A percentile compares a stretch with the other conserved stretches of the same genome.
These are phyloP conservation scores for Mus spretus DNA, from an alignment of 2,797 vertebrate genomes.

Conservation along the genomic window DNA sequence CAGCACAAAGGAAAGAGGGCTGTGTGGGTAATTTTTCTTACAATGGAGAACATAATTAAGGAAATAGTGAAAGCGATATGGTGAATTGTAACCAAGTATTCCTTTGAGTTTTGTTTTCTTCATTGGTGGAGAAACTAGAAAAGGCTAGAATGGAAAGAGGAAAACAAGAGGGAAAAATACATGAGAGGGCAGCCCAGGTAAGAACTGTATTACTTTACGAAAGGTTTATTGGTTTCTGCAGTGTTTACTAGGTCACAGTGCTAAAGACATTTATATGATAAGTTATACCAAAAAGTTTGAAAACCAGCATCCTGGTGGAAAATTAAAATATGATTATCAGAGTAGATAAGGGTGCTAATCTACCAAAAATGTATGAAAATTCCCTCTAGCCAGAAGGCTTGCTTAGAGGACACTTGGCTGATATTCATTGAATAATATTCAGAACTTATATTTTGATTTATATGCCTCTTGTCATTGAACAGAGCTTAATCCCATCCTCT, in stretches of 20 bases:
- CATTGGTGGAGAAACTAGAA: not conserved
- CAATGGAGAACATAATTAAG: not conserved
- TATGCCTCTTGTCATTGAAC: constrained; percentile 27
- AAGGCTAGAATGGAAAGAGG: not conserved
- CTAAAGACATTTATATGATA: constrained; percentile 31
- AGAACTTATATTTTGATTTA: constrained; percentile 55
- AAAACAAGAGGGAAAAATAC: constrained; percentile 3
- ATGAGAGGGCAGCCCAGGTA: not conserved
- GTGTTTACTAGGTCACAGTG: constrained; percentile 15
- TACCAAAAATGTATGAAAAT: constrained; percentile 54
- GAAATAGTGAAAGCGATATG: not conserved
- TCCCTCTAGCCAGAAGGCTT: not conserved
- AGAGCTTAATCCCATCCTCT: constrained; percentile 27
- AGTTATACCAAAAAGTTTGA: constrained; percentile 27
- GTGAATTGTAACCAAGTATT: not conserved
- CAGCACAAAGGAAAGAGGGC: not conserved
- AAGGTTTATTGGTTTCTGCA: not conserved
- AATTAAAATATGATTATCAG: constrained; percentile 67
- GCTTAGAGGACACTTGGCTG: constrained; percentile 26
- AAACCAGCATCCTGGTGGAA: constrained; percentile 40
- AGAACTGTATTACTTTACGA: constrained; percentile 1
- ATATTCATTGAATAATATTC: constrained; percentile 56
- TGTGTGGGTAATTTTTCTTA: not conserved
- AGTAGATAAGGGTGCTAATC: constrained; percentile 38
- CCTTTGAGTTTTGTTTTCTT: not conserved